A percentile compares a stretch with the other conserved stretches of the same genome.
These are phyloP conservation scores for Chirona hameri DNA, from an alignment of 2,888 invertebrate species.

Conservation along the genomic window DNA sequence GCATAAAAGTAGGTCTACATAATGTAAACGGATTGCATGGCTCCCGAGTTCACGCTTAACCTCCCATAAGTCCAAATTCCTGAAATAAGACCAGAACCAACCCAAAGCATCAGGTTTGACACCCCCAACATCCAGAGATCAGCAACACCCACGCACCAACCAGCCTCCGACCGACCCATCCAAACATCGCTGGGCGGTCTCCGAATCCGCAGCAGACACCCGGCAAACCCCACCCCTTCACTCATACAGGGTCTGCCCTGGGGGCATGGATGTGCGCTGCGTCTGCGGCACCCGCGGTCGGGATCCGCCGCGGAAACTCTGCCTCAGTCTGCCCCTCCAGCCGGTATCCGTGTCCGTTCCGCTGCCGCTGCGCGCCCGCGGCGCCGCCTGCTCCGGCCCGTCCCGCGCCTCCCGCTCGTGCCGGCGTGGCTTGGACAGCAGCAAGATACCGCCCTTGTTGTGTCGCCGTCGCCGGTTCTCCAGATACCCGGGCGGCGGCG, in stretches of 20 bases:
- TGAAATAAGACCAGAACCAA: too few species aligned
- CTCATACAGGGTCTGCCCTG: too few species aligned
- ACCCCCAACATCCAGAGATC: too few species aligned
- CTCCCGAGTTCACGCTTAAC: too few species aligned
- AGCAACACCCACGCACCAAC: too few species aligned
- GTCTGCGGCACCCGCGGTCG: background rate
- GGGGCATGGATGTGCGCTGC: background rate
- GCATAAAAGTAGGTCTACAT: too few species aligned
- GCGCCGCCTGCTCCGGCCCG: background rate
- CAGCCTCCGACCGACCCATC: too few species aligned
- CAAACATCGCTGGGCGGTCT: too few species aligned
- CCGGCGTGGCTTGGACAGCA: background rate
- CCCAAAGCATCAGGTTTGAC: too few species aligned
- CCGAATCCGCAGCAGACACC: too few species aligned
- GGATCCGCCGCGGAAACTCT: background rate
- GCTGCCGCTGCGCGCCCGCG: background rate
- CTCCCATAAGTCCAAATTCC: too few species aligned
- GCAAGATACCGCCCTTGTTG: background rate
- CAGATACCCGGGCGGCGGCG: constrained; percentile 1
- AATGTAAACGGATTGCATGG: too few species aligned
- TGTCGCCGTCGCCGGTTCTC: background rate
- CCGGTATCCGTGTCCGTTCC: background rate
- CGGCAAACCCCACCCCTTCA: background rate
- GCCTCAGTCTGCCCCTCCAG: background rate
- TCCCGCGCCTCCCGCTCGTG: background rate